phyloP scores from a whole-genome alignment of 2,113 vertebrate species.

The Holacanthus passer region DNA sequence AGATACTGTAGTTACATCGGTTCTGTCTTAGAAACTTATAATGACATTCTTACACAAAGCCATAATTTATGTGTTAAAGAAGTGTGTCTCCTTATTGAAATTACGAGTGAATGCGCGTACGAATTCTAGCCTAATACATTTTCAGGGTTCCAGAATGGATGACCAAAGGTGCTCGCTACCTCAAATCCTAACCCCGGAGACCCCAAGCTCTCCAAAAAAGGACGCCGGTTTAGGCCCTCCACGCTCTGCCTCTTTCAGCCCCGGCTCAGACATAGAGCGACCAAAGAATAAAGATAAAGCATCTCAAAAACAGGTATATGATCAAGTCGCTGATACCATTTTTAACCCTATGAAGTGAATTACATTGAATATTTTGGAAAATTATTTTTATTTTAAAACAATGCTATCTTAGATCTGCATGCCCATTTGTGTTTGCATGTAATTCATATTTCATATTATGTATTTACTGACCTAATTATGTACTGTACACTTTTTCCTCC shows the following conservation, averaged over 20 bases:
- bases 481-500: not conserved
- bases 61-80: not conserved
- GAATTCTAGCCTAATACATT: not conserved
- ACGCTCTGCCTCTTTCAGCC: slow-evolving; percentile 72
- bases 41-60: not conserved
- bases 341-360: not conserved
- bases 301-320: slow-evolving; percentile 51
- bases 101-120: not conserved
- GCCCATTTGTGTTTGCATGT: not conserved
- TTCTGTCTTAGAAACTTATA: not conserved
- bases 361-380: no score
- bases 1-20: not conserved
- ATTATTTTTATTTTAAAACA: not conserved
- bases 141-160: slow-evolving; percentile 78
- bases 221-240: slow-evolving; percentile 11
- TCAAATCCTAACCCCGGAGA: slow-evolving; percentile 4
- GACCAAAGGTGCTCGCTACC: slow-evolving; percentile 77
- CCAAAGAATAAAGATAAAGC: slow-evolving; percentile 48
- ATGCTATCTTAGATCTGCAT: not conserved
- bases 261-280: slow-evolving; percentile 55
- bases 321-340: not conserved
- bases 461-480: not conserved
- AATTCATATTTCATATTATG: not conserved
- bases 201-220: not conserved
- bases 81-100: not conserved